Evolutionary conservation across 2,797 vertebrate species (phyloP).

Genomic region (Chloroceryle inda): DNA sequence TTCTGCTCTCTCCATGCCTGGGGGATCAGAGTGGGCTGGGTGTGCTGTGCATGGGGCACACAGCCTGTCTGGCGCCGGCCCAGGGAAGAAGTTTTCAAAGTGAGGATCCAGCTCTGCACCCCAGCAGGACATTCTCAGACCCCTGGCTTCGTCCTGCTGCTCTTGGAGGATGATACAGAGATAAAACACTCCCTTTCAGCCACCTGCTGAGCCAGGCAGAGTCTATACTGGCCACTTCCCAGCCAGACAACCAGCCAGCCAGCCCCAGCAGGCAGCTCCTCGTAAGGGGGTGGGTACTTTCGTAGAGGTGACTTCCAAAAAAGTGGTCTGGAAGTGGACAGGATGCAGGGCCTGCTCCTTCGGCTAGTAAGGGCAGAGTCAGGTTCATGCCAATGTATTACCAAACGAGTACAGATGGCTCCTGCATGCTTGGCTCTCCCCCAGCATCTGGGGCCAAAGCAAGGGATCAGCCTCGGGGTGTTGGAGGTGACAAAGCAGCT

Average conservation of each 20-base stretch:
- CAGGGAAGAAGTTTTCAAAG: neutral
- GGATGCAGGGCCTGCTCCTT: neutral
- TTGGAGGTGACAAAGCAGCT: neutral
- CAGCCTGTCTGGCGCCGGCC: neutral
- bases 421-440: neutral
- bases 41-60: neutral
- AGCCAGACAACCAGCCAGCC: neutral
- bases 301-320: neutral
- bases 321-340: neutral
- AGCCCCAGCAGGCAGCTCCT: neutral
- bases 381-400: neutral
- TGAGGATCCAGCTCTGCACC: neutral
- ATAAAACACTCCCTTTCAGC: neutral
- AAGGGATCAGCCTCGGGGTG: neutral
- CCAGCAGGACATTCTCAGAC: neutral
- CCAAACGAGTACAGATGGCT: neutral
- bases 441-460: neutral
- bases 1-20: conserved; percentile 44
- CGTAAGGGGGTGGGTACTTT: neutral
- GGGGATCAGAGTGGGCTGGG: conserved; percentile 30
- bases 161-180: neutral
- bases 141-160: neutral
- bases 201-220: neutral
- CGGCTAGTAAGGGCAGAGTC: neutral
- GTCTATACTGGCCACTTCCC: neutral